Conservation (phyloP, 2,113 vertebrate genomes). For the Pterophyllum scalare region DNA sequence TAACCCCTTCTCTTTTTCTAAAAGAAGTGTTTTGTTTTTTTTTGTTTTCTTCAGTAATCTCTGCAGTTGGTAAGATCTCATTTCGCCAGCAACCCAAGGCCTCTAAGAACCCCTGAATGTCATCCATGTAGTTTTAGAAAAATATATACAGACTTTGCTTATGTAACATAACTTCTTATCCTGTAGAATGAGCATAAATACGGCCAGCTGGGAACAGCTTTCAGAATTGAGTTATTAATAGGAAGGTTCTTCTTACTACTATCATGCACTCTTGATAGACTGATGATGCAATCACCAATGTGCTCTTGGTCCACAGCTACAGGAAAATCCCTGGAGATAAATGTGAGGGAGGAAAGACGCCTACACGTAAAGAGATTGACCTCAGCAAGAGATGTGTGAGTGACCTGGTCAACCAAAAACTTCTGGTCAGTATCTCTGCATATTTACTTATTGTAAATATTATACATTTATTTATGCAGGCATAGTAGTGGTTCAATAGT, state of each 20-base stretch:
- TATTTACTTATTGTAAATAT: background rate
- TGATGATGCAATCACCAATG: conserved; percentile 13
- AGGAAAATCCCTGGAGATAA: conserved; percentile 95
- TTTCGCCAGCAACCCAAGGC: too few relatives aligned
- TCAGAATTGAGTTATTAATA: background rate
- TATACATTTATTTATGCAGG: too few relatives aligned
- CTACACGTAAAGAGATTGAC: conserved; percentile 84
- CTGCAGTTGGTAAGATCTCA: too few relatives aligned
- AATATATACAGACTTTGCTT: background rate
- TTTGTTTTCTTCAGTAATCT: too few relatives aligned
- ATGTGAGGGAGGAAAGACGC: conserved; percentile 86
- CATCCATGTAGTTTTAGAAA: background rate
- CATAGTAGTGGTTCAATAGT: background rate
- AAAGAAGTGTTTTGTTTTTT: too few relatives aligned
- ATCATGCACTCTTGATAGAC: background rate
- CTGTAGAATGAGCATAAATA: background rate
- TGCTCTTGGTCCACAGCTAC: conserved; percentile 80
- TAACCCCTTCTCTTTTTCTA: too few relatives aligned
- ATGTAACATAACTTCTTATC: background rate
- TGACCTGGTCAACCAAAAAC: conserved; percentile 75
- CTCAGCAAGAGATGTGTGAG: conserved; percentile 86
- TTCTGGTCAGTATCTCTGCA: conserved; percentile 63
- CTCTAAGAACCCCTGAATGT: too few relatives aligned
- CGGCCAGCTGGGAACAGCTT: background rate
- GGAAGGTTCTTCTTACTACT: background rate